These are phyloP conservation scores for Mallateleia sp. DNA, from an alignment of 2,888 invertebrate genomes.

Conservation along the genomic window DNA sequence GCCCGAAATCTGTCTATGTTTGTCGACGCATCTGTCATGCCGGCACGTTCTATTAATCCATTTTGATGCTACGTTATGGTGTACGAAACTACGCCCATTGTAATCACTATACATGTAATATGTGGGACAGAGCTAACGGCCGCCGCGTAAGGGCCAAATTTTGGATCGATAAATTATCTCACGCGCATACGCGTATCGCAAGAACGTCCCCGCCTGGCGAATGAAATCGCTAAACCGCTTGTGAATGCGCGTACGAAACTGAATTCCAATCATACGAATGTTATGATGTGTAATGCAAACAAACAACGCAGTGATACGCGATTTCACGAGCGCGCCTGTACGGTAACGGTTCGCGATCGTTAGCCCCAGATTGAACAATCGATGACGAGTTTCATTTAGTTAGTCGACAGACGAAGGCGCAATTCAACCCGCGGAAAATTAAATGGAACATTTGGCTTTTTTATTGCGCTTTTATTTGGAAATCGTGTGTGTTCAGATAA, in stretches of 20 bases:
- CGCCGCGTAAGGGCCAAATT: constrained; percentile 73
- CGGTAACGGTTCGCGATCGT: constrained; percentile 41
- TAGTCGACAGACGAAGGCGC: not conserved
- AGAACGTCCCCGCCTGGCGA: constrained; percentile 11
- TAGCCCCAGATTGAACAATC: constrained; percentile 18
- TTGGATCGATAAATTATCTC: constrained; percentile 74
- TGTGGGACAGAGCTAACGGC: too few relatives aligned
- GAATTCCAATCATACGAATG: constrained; percentile 44
- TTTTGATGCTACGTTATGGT: too few relatives aligned
- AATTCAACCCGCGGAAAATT: too few relatives aligned
- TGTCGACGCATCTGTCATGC: too few relatives aligned
- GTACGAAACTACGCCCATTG: too few relatives aligned
- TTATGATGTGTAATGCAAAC: constrained; percentile 51
- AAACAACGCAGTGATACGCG: constrained; percentile 23
- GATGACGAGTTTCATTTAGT: constrained; percentile 20
- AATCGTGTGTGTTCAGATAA: too few relatives aligned
- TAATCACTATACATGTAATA: too few relatives aligned
- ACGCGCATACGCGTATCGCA: constrained; percentile 28
- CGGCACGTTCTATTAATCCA: too few relatives aligned
- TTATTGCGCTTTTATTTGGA: too few relatives aligned
- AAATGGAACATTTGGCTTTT: too few relatives aligned
- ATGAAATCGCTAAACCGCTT: constrained; percentile 50
- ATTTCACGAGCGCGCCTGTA: constrained; percentile 12
- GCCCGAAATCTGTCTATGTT: too few relatives aligned
- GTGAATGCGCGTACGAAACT: constrained; percentile 44